Conservation (phyloP, 2,888 invertebrate genomes). For the Acleris cristana region DNA sequence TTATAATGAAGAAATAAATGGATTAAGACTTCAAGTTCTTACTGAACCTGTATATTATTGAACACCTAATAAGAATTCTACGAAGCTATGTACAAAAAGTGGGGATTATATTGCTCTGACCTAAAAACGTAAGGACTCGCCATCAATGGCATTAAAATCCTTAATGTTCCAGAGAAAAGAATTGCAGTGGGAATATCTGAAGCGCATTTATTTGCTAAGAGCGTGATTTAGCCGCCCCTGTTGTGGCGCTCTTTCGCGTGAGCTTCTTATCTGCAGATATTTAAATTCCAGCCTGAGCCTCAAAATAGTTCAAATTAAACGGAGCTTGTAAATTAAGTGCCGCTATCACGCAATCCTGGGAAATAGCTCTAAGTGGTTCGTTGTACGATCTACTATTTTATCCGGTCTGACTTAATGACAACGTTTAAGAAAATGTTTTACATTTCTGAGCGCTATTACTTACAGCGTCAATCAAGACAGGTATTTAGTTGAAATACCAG, state of each 20-base stretch:
- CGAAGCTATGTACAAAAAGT: background rate
- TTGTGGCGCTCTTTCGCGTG: slow-evolving; percentile 70
- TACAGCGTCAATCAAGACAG: background rate
- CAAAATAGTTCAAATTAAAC: slow-evolving; percentile 78
- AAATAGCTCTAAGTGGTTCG: slow-evolving; percentile 79
- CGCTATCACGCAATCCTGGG: slow-evolving; percentile 80
- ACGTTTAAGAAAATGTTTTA: slow-evolving; percentile 45
- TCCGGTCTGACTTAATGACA: slow-evolving; percentile 60
- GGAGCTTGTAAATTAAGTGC: slow-evolving; percentile 82
- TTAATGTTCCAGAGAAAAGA: slow-evolving; percentile 35
- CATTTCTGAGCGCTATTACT: slow-evolving; percentile 6
- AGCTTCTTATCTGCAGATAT: slow-evolving; percentile 79
- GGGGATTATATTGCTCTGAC: slow-evolving; percentile 5
- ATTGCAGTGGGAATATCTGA: slow-evolving; percentile 48
- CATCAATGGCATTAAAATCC: slow-evolving; percentile 24
- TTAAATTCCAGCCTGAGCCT: slow-evolving; percentile 72
- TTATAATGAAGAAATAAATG: too few species aligned
- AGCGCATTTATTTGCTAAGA: slow-evolving; percentile 66
- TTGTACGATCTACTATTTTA: slow-evolving; percentile 68
- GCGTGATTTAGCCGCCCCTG: slow-evolving; percentile 66
- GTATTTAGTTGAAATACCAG: background rate
- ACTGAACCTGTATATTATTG: background rate
- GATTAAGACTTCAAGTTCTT: too few species aligned
- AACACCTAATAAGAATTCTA: background rate
- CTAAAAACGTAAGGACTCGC: slow-evolving; percentile 22